phyloP scores from a whole-genome alignment of 2,888 invertebrate species.

The Cantharis rustica region DNA sequence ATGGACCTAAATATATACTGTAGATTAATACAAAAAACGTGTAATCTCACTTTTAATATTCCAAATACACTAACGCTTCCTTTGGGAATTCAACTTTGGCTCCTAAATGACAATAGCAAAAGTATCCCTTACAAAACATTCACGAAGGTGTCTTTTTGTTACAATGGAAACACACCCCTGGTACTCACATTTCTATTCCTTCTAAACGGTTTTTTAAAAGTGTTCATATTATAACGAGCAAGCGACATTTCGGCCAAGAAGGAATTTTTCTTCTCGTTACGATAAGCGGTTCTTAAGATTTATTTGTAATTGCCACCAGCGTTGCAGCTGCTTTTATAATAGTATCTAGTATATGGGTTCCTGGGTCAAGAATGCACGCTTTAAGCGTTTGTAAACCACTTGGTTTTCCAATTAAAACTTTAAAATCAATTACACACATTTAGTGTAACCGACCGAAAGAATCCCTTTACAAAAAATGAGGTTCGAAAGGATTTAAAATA shows the following conservation, averaged over 20 bases:
- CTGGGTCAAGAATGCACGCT: not conserved
- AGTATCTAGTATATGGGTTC: not conserved
- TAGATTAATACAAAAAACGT: not conserved
- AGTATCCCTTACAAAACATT: not conserved
- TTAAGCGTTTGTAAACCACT: not conserved
- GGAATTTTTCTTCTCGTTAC: not conserved
- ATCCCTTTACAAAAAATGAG: not conserved
- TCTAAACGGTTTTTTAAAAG: not conserved
- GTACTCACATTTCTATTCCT: not conserved
- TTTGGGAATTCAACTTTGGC: not conserved
- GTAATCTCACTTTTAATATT: not conserved
- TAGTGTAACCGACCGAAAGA: not conserved
- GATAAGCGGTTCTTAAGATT: not conserved
- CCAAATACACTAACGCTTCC: not conserved
- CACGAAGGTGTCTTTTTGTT: not conserved
- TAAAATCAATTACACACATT: not conserved
- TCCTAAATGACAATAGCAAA: not conserved
- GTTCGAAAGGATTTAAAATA: not conserved
- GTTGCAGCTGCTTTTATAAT: not conserved
- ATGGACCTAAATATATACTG: not conserved
- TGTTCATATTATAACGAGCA: not conserved
- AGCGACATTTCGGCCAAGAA: not conserved
- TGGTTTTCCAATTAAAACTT: not conserved
- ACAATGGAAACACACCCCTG: not conserved
- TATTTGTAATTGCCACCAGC: not conserved